Evolutionary conservation across 1,140 invertebrate genomes (phyloP), one percentile per base, ranked within the genome.

Genomic region (Nasonia vitripennis): DNA sequence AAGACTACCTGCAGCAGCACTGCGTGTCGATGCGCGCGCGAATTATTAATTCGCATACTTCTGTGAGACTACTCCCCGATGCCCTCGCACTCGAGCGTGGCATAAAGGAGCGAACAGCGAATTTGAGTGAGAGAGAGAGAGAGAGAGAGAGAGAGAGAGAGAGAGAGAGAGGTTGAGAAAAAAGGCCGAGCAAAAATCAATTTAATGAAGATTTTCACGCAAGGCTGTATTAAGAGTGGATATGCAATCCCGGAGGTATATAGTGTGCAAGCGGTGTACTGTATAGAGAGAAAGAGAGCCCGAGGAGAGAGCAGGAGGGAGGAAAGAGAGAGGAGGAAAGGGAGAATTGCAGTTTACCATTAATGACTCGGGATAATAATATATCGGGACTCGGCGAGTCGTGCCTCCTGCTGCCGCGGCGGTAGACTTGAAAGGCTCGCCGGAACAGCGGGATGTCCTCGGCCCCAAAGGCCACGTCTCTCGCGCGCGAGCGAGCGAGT

Each of bases 391-490:
- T 85, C 88, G 87, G 88, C 81, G 83, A 88, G 86, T 88, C 86
- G 89, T 90, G 89, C 91, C 91, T 91, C 91, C 92, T 88, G 91
- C 89, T 91, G 92, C 89, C 91, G 88, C 82, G 91, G 90, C 92
- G 92, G 92, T 86, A 89, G 87, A 93, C 91, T 90, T 92, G 91
- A 92, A 93, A 92, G 92, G 88, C 89, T 89, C 90, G 88, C 89
- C 86, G 88, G 89, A 92, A 91, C 92, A 92, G 91, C 91, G 91
- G 92, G 91, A 90, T 90, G 91, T 92, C 91, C 91, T 90, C 91
- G 87, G 88, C 86, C 86, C 83, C 86, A 86, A 89, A 75, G 41
- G 74, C 74, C 37, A 41, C 74, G 34, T 71, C 68, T 71, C 68
- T 71, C 68, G 23, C 68, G n/a, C 68, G 23, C 68, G 17, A 62